Conservation (phyloP, 64 coral and sea anemone species). For the Trachythela sp. region DNA sequence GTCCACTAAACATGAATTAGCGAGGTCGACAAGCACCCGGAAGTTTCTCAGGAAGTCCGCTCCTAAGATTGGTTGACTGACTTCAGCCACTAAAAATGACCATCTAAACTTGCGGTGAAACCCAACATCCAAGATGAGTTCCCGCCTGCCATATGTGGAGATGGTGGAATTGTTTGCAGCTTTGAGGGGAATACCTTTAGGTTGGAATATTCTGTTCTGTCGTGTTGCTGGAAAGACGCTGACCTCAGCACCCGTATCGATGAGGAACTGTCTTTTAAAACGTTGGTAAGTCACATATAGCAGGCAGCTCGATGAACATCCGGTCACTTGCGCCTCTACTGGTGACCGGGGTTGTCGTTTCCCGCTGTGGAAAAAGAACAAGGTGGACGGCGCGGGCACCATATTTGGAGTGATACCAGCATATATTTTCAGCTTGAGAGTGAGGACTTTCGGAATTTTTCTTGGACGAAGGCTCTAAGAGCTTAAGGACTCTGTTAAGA, state of each 20-base stretch:
- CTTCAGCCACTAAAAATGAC: background rate
- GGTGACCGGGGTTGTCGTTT: constrained; percentile 11
- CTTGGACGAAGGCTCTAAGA: background rate
- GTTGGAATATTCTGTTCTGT: background rate
- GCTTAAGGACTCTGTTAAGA: constrained; percentile 8
- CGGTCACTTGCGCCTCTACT: background rate
- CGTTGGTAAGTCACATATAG: background rate
- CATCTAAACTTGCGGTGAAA: background rate
- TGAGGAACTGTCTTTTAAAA: background rate
- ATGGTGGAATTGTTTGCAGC: constrained; percentile 27
- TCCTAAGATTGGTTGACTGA: background rate
- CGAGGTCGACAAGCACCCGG: constrained; percentile 1
- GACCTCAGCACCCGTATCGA: constrained; percentile 25
- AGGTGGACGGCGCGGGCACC: background rate
- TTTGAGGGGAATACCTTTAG: background rate
- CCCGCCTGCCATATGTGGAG: constrained; percentile 8
- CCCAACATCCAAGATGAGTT: background rate
- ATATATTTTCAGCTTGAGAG: background rate
- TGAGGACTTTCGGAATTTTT: background rate
- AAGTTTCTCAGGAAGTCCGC: constrained; percentile 31
- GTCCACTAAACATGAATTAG: background rate
- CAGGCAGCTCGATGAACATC: background rate
- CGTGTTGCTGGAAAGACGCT: background rate
- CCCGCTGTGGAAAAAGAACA: constrained; percentile 5
- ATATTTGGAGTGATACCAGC: background rate